Evolutionary conservation across 2,888 invertebrate species (phyloP).

Genomic region (Drosophila algonquin): DNA sequence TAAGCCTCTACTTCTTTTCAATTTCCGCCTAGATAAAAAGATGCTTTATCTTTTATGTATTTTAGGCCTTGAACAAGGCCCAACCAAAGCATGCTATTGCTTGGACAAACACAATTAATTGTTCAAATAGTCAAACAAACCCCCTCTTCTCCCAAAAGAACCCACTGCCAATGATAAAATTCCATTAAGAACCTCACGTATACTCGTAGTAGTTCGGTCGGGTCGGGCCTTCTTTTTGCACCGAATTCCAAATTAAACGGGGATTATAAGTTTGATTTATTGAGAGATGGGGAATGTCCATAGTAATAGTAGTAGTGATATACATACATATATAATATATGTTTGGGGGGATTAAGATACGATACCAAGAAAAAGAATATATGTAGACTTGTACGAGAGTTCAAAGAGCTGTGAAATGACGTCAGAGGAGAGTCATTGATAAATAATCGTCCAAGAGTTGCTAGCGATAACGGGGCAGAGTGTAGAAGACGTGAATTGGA

Average conservation of each 20-base stretch:
- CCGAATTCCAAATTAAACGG: conserved; percentile 28
- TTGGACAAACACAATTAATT: conserved; percentile 29
- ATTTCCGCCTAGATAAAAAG: background rate
- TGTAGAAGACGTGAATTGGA: background rate
- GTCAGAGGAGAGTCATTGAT: conserved; percentile 47
- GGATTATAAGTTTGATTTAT: conserved; percentile 50
- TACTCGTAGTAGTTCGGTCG: background rate
- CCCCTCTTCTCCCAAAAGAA: background rate
- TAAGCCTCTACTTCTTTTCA: background rate
- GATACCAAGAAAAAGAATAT: background rate
- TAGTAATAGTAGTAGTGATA: background rate
- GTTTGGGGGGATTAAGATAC: background rate
- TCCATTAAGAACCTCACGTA: conserved; percentile 5
- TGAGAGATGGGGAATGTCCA: conserved; percentile 5
- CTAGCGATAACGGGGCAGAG: conserved; percentile 46
- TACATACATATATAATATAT: background rate
- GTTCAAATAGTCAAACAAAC: conserved; percentile 17
- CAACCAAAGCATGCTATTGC: background rate
- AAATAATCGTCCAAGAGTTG: conserved; percentile 35
- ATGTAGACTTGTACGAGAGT: conserved; percentile 25
- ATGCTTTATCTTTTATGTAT: background rate
- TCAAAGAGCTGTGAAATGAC: conserved; percentile 55
- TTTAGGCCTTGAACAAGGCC: background rate
- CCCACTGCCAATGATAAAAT: conserved; percentile 13
- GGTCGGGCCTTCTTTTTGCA: background rate